Base-by-base conservation (phyloP, 2,113 vertebrate genomes). In the Natator depressus region DNA sequence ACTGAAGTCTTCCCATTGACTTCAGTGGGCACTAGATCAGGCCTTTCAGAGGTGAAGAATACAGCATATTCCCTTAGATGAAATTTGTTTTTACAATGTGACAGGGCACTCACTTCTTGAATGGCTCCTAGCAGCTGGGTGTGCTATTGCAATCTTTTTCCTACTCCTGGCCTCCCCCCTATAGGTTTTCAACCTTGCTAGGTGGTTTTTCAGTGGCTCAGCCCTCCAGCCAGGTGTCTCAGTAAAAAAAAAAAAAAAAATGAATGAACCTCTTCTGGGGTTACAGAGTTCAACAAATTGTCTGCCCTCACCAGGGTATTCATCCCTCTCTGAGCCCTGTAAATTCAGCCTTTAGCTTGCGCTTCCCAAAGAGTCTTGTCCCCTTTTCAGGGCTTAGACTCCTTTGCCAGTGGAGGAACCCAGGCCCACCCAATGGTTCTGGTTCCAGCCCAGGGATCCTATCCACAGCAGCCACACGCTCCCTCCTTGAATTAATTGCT, bases 11-110 rank as follows among this genome's bases (percentile, higher is more conserved):
- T 55, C 54, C 54, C 54, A 55, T 55, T 55, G 29, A 20, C 29
- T 31, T 50, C 78, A 80, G 14, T 29, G 27, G 16, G 78, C n/a
- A 49, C 82, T 0, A 13, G 75, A 75, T 2, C 10, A 49, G 38
- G 47, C 54, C 42, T 42, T 42, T 42, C 19, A 20, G 3, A 38
- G 0, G 42, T n/a, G 87, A 55, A 1, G 0, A 0, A 29, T 19
- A 54, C 53, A 8, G 78, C 8, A 84, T 35, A 25, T 1, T 1
- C 38, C 46, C 76, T 53, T 82, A 38, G 35, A 29, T 72, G 75
- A 62, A 10, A 11, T 24, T 42, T 24, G 46, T 84, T 80, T 57
- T 65, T 65, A 35, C 59, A 31, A 7, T 35, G 29, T 65, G 29
- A 16, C 14, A 13, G 31, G 29, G 59, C 29, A 35, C 59, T 65